phyloP scores from a whole-genome alignment of 2,888 invertebrate genomes.

The Cheilosia vernalis region DNA sequence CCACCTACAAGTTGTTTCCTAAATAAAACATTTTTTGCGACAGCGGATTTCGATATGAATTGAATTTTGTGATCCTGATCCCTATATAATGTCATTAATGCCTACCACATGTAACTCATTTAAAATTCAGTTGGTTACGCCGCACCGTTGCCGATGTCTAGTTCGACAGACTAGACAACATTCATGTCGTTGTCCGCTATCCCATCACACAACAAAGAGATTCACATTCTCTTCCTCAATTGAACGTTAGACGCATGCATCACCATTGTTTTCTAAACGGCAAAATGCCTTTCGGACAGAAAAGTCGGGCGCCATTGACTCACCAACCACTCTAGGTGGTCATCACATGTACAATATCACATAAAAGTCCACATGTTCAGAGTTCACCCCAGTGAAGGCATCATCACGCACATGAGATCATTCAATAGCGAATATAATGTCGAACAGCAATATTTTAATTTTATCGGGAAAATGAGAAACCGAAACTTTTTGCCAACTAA shows the following conservation, averaged over 20 bases:
- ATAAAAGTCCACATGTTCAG: constrained; percentile 43
- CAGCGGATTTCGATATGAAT: too few relatives aligned
- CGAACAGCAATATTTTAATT: constrained; percentile 55
- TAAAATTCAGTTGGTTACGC: neutral
- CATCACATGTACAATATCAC: constrained; percentile 64
- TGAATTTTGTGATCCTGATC: neutral
- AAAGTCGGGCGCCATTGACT: constrained; percentile 62
- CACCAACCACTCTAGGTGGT: constrained; percentile 66
- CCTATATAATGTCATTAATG: neutral
- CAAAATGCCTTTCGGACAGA: constrained; percentile 31
- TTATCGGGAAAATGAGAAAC: constrained; percentile 55
- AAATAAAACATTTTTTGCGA: too few relatives aligned
- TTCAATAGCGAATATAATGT: constrained; percentile 25
- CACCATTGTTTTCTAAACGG: constrained; percentile 40
- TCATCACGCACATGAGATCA: constrained; percentile 58
- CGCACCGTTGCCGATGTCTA: constrained; percentile 6
- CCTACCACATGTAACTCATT: constrained; percentile 15
- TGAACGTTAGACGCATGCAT: constrained; percentile 17
- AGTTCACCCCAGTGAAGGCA: constrained; percentile 39
- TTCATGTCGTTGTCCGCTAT: constrained; percentile 26
- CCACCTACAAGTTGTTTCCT: too few relatives aligned
- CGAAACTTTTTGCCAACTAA: constrained; percentile 29
- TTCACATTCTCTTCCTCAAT: constrained; percentile 13
- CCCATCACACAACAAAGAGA: constrained; percentile 3
- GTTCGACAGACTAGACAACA: constrained; percentile 11